These are phyloP conservation scores for Cryptocheilus praepositus DNA, from an alignment of 2,888 invertebrate species.

Conservation along the genomic window DNA sequence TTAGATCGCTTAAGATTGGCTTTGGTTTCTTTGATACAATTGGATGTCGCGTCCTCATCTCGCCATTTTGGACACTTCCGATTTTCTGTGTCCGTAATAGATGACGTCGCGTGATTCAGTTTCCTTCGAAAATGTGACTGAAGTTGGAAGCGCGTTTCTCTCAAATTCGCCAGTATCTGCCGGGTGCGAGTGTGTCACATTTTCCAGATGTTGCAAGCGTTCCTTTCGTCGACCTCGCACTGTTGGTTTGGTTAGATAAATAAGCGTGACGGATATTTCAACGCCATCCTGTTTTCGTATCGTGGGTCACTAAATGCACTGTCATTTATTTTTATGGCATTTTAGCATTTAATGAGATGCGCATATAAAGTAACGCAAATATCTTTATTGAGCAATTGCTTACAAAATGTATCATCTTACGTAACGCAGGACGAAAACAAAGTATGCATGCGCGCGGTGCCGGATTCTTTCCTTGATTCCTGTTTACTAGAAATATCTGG, in stretches of 20 bases:
- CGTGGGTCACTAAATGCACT: too few species aligned
- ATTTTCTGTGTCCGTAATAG: conserved; percentile 17
- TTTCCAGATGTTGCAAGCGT: conserved; percentile 27
- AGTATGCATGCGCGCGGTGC: too few species aligned
- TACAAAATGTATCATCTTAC: too few species aligned
- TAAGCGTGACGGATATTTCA: too few species aligned
- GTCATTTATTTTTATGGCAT: too few species aligned
- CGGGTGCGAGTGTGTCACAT: conserved; percentile 35
- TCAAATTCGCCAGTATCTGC: conserved; percentile 51
- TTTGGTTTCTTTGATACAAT: conserved; percentile 34
- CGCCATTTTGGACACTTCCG: conserved; percentile 17
- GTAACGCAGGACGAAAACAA: too few species aligned
- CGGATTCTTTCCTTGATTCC: too few species aligned
- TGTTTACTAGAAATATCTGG: too few species aligned
- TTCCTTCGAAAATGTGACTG: conserved; percentile 32
- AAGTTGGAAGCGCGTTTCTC: conserved; percentile 33
- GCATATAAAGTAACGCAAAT: too few species aligned
- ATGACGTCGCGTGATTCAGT: conserved; percentile 24
- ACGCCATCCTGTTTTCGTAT: too few species aligned
- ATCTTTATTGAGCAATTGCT: too few species aligned
- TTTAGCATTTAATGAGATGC: too few species aligned
- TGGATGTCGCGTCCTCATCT: conserved; percentile 28
- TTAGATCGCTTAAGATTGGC: conserved; percentile 37
- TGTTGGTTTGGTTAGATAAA: background rate
- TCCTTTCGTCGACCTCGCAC: background rate